These are phyloP conservation scores for Stenotaenia linearis DNA, from an alignment of 2,888 invertebrate genomes.

Conservation along the genomic window DNA sequence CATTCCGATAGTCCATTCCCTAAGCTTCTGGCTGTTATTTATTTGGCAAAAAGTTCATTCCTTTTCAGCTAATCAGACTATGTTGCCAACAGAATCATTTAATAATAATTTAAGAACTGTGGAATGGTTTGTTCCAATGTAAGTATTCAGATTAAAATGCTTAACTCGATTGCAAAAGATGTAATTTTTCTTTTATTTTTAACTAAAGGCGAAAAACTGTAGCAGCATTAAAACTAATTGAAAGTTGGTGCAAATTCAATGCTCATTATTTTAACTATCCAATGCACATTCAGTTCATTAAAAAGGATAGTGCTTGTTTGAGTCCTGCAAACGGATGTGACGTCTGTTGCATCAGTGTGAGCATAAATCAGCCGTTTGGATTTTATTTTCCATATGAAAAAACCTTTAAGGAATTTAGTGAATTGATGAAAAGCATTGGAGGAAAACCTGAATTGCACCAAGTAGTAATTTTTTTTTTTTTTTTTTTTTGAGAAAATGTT, in stretches of 20 bases:
- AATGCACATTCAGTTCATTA: background rate
- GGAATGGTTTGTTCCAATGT: background rate
- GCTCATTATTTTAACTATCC: background rate
- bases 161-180: background rate
- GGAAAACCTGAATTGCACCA: background rate
- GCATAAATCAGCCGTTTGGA: background rate
- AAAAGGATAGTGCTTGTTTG: background rate
- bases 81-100: background rate
- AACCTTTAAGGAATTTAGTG: conserved; percentile 28
- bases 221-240: background rate
- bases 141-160: background rate
- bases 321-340: conserved; percentile 8
- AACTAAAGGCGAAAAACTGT: background rate
- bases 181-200: background rate
- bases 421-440: background rate
- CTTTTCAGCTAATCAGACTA: background rate
- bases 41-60: background rate
- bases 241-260: background rate
- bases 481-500: no score
- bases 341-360: background rate
- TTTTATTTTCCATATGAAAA: conserved; percentile 31
- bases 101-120: background rate
- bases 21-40: background rate
- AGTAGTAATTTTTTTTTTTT: background rate
- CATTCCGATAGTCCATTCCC: background rate